Percentiles rank a stretch among this genome's conserved stretches.
These are phyloP conservation scores for Vireo altiloquus DNA, from an alignment of 2,113 vertebrate genomes.

Conservation along the genomic window DNA sequence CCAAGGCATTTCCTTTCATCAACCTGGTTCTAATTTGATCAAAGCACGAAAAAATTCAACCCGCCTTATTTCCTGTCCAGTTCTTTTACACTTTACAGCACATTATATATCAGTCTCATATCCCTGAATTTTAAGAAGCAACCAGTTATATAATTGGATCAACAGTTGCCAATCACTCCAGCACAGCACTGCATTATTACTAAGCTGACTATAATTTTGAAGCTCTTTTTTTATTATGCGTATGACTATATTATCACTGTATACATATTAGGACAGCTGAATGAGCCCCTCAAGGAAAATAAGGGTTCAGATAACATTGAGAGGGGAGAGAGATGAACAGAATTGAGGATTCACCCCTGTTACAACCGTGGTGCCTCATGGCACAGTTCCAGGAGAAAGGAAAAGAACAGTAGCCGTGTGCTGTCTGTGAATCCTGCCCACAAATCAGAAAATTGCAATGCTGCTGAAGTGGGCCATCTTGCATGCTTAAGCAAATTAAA, in stretches of 20 bases:
- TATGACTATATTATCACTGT: slow-evolving; percentile 72
- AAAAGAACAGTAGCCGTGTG: slow-evolving; percentile 30
- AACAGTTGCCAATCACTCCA: slow-evolving; percentile 49
- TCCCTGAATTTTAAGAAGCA: slow-evolving; percentile 47
- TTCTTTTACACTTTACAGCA: slow-evolving; percentile 44
- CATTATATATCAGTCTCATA: slow-evolving; percentile 45
- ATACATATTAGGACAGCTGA: slow-evolving; percentile 72
- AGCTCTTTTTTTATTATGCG: slow-evolving; percentile 63
- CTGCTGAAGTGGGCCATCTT: slow-evolving; percentile 62
- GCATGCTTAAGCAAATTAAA: slow-evolving; percentile 69
- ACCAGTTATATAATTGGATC: slow-evolving; percentile 64
- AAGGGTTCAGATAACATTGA: slow-evolving; percentile 68
- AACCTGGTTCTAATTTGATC: slow-evolving; percentile 69
- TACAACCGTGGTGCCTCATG: slow-evolving; percentile 54
- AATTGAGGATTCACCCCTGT: slow-evolving; percentile 67
- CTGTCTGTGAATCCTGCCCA: slow-evolving; percentile 48
- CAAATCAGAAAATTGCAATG: slow-evolving; percentile 58
- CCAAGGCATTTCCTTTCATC: slow-evolving; percentile 71
- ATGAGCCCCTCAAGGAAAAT: slow-evolving; percentile 74
- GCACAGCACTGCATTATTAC: slow-evolving; percentile 30
- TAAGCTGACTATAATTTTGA: slow-evolving; percentile 60
- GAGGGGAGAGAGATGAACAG: slow-evolving; percentile 53
- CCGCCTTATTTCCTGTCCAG: slow-evolving; percentile 61
- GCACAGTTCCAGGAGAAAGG: slow-evolving; percentile 42
- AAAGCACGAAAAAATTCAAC: slow-evolving; percentile 56